A percentile compares a stretch with the other conserved stretches of the same genome.
Conservation (phyloP, 2,888 invertebrate species). For the Timandra comae region DNA sequence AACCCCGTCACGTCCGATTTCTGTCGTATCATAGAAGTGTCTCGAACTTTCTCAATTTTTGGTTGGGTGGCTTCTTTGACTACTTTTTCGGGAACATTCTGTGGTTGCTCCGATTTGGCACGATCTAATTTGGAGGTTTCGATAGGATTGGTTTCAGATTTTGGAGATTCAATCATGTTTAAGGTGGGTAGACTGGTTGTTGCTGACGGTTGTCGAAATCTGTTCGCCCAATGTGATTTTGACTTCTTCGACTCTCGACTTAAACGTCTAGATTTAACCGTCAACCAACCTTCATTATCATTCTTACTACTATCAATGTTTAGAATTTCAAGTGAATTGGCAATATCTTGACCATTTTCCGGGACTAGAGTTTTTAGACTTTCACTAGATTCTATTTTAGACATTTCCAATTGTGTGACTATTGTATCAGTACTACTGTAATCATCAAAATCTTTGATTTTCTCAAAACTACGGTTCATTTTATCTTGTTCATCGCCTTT, state of each 20-base stretch:
- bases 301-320: constrained; percentile 54
- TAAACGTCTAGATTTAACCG: constrained; percentile 85
- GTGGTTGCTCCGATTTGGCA: constrained; percentile 62
- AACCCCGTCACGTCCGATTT: constrained; percentile 80
- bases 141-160: constrained; percentile 53
- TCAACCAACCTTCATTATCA: constrained; percentile 90
- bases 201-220: constrained; percentile 89
- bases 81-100: constrained; percentile 20
- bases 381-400: constrained; percentile 67
- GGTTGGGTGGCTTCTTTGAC: constrained; percentile 14
- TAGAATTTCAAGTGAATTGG: constrained; percentile 68
- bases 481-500: constrained; percentile 47
- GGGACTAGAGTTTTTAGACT: constrained; percentile 68
- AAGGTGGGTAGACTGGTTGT: constrained; percentile 89
- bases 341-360: constrained; percentile 51
- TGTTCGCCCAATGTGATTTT: constrained; percentile 83
- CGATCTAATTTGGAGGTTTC: constrained; percentile 42
- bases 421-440: constrained; percentile 78
- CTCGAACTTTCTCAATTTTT: constrained; percentile 33
- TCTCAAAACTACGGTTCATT: constrained; percentile 36
- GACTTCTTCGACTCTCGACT: constrained; percentile 75
- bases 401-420: constrained; percentile 61
- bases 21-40: constrained; percentile 67
- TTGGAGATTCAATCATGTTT: constrained; percentile 71
- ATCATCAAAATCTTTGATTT: constrained; percentile 53